Evolutionary conservation across 2,888 invertebrate genomes (phyloP), one percentile per base, ranked within the genome.

Genomic region (Dolichomitus sp.): DNA sequence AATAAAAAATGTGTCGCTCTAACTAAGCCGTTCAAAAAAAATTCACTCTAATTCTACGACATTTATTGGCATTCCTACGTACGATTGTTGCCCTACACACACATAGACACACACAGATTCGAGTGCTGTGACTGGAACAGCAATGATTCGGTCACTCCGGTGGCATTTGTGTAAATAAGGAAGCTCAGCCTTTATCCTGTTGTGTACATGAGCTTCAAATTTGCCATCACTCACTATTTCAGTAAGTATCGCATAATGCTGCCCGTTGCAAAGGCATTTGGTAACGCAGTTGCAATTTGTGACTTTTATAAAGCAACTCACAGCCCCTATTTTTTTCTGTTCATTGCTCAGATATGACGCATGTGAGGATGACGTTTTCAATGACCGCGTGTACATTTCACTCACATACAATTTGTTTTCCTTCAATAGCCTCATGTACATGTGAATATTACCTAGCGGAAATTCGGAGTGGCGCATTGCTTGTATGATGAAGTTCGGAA

Each of bases 401-500:
- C 33, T n/a, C 12, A 59, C 59, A 17, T 33, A 33, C n/a, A 33
- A 17, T 59, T 59, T 30, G 33, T 17, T 33, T 11, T n/a, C 59
- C 19, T 59, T 59, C 11, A 33, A 27, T 11, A 59, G 59, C n/a
- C 59, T 30, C 59, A 59, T 59, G 33, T 59, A 59, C 7, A 33
- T n/a, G 11, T 59, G 33, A 4, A 59, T 12, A 17, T 59, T 33
- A 6, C 33, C 33, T 9, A 14, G 33, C 23, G n/a, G 33, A 59
- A 59, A 11, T 11, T 33, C n/a, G 17, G 59, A 59, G 12, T 33
- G 0, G 59, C 30, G 30, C 30, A 59, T 59, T n/a, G 59, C 33
- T 14, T 30, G n/a, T 59, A n/a, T n/a, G 17, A 59, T 30, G n/a
- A 59, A 59, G 12, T 59, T 23, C 9, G 59, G 59, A 33, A 59